Base-by-base conservation (phyloP, 2,888 invertebrate genomes). In the Athalia cordata region DNA sequence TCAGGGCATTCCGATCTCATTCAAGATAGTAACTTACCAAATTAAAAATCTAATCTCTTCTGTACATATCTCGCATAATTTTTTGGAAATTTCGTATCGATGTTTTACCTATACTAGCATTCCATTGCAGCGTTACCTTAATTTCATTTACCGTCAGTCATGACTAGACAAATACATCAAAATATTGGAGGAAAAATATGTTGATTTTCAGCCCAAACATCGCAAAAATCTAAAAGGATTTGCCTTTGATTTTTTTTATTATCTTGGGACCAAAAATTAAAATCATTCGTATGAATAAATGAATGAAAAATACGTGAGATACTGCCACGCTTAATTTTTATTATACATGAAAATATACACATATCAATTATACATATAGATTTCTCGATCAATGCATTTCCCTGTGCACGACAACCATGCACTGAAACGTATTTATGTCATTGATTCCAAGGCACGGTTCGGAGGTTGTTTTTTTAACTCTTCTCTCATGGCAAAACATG, bases 341-440 rank as follows among this genome's bases (percentile, higher is more conserved):
- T 55, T 55, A 55, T 11, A 3, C 55, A n/a, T 55, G 55, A 55
- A 8, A 55, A 55, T 11, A 55, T 55, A 8, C n/a, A 55, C 55
- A 55, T 3, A 4, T 29, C 52, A 4, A 4, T 13, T 9, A 29
- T 7, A 68, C 3, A 9, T 11, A 29, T 8, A 66, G 65, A 49
- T 29, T 47, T 13, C 50, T 15, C 15, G 52, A 50, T 61, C 65
- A 76, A 66, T 85, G 84, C 90, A 88, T 91, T 80, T 91, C 91
- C 80, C 91, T 88, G 83, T 92, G 92, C 3, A 92, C 92, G n/a
- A 90, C 91, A 15, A 91, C 91, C 83, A 90, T 88, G 47, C 86
- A 86, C 64, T 85, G 82, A 64, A 86, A 84, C 9, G 84, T 85
- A 59, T 81, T 83, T 29, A 82, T 77, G 1, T 80, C 68, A 62